Conservation (phyloP, 2,888 invertebrate genomes). For the Diachrysia chrysitis region DNA sequence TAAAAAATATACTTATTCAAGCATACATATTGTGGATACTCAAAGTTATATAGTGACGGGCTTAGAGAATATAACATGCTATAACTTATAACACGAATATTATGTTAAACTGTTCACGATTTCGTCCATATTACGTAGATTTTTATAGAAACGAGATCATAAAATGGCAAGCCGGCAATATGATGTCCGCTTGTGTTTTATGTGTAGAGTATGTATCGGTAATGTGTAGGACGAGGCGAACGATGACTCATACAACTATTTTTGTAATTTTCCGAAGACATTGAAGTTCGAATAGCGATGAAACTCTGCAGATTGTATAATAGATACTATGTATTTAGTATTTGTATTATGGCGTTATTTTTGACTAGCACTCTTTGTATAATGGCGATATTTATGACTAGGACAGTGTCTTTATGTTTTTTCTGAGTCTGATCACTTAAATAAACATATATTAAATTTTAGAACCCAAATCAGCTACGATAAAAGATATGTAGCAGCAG, state of each 20-base stretch:
- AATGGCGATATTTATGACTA: too few relatives aligned
- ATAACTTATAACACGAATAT: conserved; percentile 37
- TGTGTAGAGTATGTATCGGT: conserved; percentile 51
- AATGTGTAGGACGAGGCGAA: conserved; percentile 54
- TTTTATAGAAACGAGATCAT: conserved; percentile 58
- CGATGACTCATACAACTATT: conserved; percentile 67
- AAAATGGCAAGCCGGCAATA: conserved; percentile 59
- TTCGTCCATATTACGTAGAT: conserved; percentile 48
- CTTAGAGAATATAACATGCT: conserved; percentile 36
- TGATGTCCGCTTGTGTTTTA: conserved; percentile 59
- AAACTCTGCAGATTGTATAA: conserved; percentile 38
- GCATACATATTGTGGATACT: conserved; percentile 13
- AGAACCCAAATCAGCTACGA: too few relatives aligned
- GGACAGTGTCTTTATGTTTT: too few relatives aligned
- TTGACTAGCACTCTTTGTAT: too few relatives aligned
- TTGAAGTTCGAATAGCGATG: conserved; percentile 51
- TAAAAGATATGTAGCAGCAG: too few relatives aligned
- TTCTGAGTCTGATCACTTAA: too few relatives aligned
- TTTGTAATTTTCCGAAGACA: conserved; percentile 57
- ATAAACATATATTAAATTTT: too few relatives aligned
- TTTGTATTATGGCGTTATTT: conserved; percentile 12
- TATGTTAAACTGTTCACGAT: conserved; percentile 46
- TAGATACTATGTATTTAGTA: conserved; percentile 4
- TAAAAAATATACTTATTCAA: conserved; percentile 20
- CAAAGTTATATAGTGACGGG: conserved; percentile 32